These are phyloP conservation scores for Aegithalos caudatus DNA, from an alignment of 2,113 vertebrate species.

Conservation along the genomic window DNA sequence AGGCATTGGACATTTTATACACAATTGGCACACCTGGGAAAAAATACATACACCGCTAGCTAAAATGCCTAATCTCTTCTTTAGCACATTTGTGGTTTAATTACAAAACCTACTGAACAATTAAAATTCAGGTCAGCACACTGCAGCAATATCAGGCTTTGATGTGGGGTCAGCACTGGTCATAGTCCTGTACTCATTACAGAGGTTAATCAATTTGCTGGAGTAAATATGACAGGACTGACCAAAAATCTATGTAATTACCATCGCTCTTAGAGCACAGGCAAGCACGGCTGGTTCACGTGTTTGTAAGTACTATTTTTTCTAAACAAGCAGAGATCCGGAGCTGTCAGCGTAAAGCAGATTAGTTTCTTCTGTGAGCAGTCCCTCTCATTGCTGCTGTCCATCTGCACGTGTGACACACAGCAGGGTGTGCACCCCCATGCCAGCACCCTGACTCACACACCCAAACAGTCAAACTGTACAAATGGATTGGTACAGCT, in stretches of 20 bases:
- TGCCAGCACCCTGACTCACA: not conserved
- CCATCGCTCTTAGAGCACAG: not conserved
- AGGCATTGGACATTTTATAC: not conserved
- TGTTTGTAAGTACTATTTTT: not conserved
- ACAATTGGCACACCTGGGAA: conserved; percentile 55
- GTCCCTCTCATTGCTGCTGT: not conserved
- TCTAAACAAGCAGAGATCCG: not conserved
- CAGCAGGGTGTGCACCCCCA: not conserved
- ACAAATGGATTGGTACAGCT: not conserved
- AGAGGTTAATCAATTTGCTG: conserved; percentile 79
- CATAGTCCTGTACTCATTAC: conserved; percentile 87
- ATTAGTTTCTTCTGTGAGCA: not conserved
- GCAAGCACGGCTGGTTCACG: not conserved
- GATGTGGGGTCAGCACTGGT: conserved; percentile 88
- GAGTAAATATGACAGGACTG: conserved; percentile 58
- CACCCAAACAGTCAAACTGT: fast-evolving
- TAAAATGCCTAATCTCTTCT: conserved; percentile 43
- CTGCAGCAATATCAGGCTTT: conserved; percentile 83
- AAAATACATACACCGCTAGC: conserved; percentile 13
- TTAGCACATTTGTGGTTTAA: conserved; percentile 62
- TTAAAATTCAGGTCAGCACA: conserved; percentile 83
- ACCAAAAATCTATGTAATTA: conserved; percentile 65
- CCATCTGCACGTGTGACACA: fast-evolving
- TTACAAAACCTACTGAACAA: conserved; percentile 65
- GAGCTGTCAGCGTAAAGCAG: not conserved